Evolutionary conservation across 2,797 vertebrate species (phyloP), one percentile per base, ranked within the genome.

Genomic region (Avahi laniger): DNA sequence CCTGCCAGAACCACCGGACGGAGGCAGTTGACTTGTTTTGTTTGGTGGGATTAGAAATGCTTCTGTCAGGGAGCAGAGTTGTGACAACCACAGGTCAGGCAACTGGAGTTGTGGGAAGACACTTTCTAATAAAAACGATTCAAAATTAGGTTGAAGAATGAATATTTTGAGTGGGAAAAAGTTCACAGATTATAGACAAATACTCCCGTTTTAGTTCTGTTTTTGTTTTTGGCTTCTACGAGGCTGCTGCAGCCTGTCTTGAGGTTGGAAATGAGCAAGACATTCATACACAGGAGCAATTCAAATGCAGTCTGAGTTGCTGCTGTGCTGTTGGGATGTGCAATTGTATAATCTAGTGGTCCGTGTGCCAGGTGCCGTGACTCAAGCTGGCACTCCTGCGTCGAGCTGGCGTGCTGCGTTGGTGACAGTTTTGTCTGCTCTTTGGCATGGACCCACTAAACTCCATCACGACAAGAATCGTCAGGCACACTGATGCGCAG

Each of bases 1-100:
- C 38, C 38, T 17, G 4, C 52, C 6, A 1, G 11, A 50, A 35
- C 59, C 24, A 1, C 30, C 4, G 0, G 0, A 50, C 5, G 20
- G 33, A 43, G 20, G 3, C 0, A 0, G 4, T 12, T 3, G 15
- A 1, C 15, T 24, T 33, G 30, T 38, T 13, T 24, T 10, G 12
- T 7, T n/a, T 4, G 7, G 18, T 24, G 24, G n/a, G 11, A 3
- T 4, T 17, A 11, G 63, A 80, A n/a, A 14, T 9, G 38, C 15
- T 52, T 87, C 38, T 18, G 6, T 24, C 28, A 11, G 4, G 15
- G 30, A 67, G 48, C n/a, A 50, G n/a, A 26, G 52, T n/a, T 13
- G 4, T 22, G 67, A 26, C 43, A 10, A 17, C 18, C 0, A 7
- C 26, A 76, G 50, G 30, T 28, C 2, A 76, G 20, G 2, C 4